phyloP scores from a whole-genome alignment of 2,113 vertebrate species.

The Cromileptes altivelis region DNA sequence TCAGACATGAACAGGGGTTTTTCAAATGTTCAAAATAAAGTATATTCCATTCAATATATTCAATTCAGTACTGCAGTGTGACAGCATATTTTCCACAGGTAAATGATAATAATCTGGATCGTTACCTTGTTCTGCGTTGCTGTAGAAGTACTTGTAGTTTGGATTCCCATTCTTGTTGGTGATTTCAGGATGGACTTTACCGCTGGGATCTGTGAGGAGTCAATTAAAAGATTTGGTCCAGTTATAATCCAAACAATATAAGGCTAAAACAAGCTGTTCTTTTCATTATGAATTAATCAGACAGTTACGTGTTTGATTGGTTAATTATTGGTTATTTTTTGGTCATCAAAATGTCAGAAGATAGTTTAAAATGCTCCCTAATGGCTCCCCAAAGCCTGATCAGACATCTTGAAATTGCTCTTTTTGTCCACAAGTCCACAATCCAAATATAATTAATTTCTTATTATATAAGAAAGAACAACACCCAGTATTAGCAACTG shows the following conservation, averaged over 20 bases:
- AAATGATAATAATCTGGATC: background rate
- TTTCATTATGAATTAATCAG: background rate
- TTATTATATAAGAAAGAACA: background rate
- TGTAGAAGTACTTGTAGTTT: slow-evolving; percentile 99
- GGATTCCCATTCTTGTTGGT: slow-evolving; percentile 95
- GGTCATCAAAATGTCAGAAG: background rate
- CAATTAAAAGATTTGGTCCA: background rate
- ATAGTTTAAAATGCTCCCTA: background rate
- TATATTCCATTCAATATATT: too few relatives aligned
- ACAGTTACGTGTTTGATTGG: background rate
- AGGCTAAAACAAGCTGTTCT: background rate
- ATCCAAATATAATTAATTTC: too few relatives aligned
- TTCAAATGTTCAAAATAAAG: too few relatives aligned
- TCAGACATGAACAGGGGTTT: too few relatives aligned
- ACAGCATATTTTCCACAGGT: background rate
- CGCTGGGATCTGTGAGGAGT: slow-evolving; percentile 89
- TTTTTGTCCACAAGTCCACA: background rate
- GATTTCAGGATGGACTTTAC: slow-evolving; percentile 94
- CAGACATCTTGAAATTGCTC: background rate
- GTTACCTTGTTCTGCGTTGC: slow-evolving; percentile 95
- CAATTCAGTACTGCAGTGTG: too few relatives aligned
- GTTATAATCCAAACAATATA: background rate
- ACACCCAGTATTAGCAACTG: background rate
- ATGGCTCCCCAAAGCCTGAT: background rate
- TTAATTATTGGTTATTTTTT: background rate